A percentile compares a stretch with the other conserved stretches of the same genome.
Evolutionary conservation across 2,797 vertebrate genomes (phyloP).

Genomic region (Urophycis tenuis): DNA sequence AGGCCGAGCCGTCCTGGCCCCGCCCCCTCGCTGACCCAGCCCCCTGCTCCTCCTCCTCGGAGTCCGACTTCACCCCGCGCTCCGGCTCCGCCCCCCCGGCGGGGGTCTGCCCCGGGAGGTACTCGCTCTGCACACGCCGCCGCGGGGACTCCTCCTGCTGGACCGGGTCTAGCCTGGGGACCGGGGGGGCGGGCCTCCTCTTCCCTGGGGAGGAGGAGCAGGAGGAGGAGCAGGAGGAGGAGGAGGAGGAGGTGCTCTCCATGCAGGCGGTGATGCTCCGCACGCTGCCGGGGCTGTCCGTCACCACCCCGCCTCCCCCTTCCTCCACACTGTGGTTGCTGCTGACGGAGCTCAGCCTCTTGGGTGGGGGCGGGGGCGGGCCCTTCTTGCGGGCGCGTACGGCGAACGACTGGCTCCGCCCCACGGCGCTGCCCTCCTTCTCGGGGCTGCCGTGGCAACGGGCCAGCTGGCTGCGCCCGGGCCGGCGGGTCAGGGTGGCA

Average conservation of each 20-base stretch:
- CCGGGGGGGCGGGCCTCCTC: constrained; percentile 7
- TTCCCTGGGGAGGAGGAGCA: constrained; percentile 9
- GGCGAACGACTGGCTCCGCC: constrained; percentile 91
- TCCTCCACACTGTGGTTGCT: constrained; percentile 56
- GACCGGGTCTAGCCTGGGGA: constrained; percentile 4
- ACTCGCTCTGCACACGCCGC: constrained; percentile 78
- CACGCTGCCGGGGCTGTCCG: constrained; percentile 50
- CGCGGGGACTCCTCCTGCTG: constrained; percentile 40
- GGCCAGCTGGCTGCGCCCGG: constrained; percentile 73
- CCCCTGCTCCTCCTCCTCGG: constrained; percentile 71
- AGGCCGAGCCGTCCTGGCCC: constrained; percentile 56
- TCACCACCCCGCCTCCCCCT: constrained; percentile 39
- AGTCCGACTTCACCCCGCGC: constrained; percentile 64
- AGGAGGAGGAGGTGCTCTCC: constrained; percentile 44
- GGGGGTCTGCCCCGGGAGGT: constrained; percentile 21
- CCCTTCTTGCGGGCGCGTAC: constrained; percentile 86
- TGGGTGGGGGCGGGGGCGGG: constrained; percentile 85
- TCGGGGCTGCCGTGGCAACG: constrained; percentile 61
- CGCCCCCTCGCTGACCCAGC: constrained; percentile 61
- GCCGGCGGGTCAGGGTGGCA: constrained; percentile 84
- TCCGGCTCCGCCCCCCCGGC: constrained; percentile 4
- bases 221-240: not conserved
- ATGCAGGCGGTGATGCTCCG: constrained; percentile 62
- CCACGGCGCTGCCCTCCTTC: constrained; percentile 59
- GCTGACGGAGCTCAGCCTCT: constrained; percentile 89